Evolutionary conservation across 2,113 vertebrate genomes (phyloP).

Genomic region (Platichthys flesus): DNA sequence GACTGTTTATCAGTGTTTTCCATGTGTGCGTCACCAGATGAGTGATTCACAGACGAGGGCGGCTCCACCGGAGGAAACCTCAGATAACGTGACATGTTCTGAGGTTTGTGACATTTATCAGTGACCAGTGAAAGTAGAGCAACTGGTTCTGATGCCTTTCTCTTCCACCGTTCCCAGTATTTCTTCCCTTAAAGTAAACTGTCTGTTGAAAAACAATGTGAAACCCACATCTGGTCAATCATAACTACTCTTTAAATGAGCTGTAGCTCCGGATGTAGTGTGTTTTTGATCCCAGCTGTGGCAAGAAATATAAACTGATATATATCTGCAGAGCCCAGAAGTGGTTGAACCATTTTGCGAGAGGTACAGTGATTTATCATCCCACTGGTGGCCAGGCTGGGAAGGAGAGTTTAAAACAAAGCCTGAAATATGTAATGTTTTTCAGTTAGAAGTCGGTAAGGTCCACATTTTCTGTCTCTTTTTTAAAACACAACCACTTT

Average conservation of each 20-base stretch:
- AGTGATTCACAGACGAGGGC: conserved; percentile 20
- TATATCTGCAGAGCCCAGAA: too few species aligned
- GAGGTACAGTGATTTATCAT: too few species aligned
- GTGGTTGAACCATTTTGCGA: too few species aligned
- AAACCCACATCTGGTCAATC: neutral
- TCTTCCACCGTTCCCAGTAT: neutral
- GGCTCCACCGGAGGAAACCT: conserved; percentile 2
- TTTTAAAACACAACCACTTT: too few species aligned
- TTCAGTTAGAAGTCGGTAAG: too few species aligned
- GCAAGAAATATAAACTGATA: neutral
- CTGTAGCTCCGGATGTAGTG: neutral
- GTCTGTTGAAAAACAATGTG: neutral
- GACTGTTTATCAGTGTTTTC: conserved; percentile 29
- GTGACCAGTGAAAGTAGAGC: neutral
- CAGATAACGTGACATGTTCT: conserved; percentile 3
- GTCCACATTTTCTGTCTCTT: too few species aligned
- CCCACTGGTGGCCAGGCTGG: too few species aligned
- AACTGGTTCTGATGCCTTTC: neutral
- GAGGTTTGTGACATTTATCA: conserved; percentile 23
- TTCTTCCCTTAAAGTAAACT: neutral
- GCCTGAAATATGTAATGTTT: too few species aligned
- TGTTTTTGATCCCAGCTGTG: neutral
- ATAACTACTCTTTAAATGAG: neutral
- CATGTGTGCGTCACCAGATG: conserved; percentile 36
- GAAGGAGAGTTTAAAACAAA: too few species aligned